These are phyloP conservation scores for Alviniconcha strummeri DNA, from an alignment of 2,888 invertebrate species.

Conservation along the genomic window DNA sequence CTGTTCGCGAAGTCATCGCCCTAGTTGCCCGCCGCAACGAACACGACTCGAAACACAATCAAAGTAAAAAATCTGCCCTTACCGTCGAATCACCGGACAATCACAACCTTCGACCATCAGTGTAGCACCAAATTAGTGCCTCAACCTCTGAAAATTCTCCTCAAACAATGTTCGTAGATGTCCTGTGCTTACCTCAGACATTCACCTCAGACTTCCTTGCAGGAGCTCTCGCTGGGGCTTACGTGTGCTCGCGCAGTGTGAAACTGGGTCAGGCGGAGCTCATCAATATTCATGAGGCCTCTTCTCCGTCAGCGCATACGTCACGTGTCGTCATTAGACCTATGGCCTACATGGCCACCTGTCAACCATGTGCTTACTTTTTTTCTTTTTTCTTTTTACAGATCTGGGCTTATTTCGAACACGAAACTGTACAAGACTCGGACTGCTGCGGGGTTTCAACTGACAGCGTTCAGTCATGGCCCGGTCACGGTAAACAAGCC, in stretches of 20 bases:
- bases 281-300: constrained; percentile 32
- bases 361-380: neutral
- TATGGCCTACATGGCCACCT: too few relatives aligned
- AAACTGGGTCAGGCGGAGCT: constrained; percentile 28
- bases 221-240: neutral
- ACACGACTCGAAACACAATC: neutral
- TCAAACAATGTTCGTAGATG: neutral
- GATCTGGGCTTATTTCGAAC: too few relatives aligned
- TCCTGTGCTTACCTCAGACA: neutral
- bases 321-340: too few relatives aligned
- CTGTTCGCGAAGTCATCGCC: constrained; percentile 35
- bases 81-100: too few relatives aligned
- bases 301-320: neutral
- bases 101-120: neutral
- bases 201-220: constrained; percentile 23
- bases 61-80: constrained; percentile 2
- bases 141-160: too few relatives aligned
- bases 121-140: neutral
- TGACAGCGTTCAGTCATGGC: too few relatives aligned
- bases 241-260: constrained; percentile 22
- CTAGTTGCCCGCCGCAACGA: constrained; percentile 18
- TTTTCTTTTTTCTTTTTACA: neutral
- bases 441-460: too few relatives aligned
- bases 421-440: too few relatives aligned
- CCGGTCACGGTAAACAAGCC: too few relatives aligned